Conservation (phyloP, 1,140 invertebrate species). For the Drosophila elegans region DNA sequence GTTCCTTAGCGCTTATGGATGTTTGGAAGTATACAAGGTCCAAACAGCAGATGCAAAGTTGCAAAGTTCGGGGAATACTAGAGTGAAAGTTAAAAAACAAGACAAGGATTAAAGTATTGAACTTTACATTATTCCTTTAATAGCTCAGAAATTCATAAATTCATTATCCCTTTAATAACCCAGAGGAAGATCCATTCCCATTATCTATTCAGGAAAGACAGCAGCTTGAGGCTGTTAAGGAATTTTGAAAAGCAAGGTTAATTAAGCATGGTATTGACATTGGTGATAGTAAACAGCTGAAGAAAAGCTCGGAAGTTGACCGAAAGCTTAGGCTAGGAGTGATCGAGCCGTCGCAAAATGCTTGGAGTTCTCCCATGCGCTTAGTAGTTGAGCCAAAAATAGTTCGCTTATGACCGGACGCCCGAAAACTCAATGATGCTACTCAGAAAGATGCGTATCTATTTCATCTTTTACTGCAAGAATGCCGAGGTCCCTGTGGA, state of each 20-base stretch:
- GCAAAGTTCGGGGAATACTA: conserved; percentile 1
- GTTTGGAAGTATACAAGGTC: neutral
- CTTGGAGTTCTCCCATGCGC: neutral
- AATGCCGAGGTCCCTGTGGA: too few species aligned
- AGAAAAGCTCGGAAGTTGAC: conserved; percentile 4
- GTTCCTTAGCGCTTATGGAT: neutral
- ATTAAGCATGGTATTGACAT: conserved; percentile 1
- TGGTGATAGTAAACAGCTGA: neutral
- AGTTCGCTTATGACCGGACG: neutral
- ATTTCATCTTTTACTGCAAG: too few species aligned
- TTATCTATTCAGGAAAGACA: neutral
- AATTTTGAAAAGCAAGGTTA: conserved; percentile 13
- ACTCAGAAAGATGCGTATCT: neutral
- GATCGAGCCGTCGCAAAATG: too few species aligned
- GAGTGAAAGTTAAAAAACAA: neutral
- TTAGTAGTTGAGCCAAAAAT: neutral
- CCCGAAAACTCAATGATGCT: too few species aligned
- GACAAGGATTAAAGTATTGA: conserved; percentile 1
- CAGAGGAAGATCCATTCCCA: neutral
- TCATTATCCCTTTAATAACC: too few species aligned
- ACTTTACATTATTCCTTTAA: conserved; percentile 1
- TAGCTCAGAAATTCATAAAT: conserved; percentile 2
- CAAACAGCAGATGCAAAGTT: too few species aligned
- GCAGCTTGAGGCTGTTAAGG: neutral
- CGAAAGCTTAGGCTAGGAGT: neutral